Evolutionary conservation across 2,797 vertebrate genomes (phyloP), one percentile per base, ranked within the genome.

Genomic region (Lateolabrax maculatus): DNA sequence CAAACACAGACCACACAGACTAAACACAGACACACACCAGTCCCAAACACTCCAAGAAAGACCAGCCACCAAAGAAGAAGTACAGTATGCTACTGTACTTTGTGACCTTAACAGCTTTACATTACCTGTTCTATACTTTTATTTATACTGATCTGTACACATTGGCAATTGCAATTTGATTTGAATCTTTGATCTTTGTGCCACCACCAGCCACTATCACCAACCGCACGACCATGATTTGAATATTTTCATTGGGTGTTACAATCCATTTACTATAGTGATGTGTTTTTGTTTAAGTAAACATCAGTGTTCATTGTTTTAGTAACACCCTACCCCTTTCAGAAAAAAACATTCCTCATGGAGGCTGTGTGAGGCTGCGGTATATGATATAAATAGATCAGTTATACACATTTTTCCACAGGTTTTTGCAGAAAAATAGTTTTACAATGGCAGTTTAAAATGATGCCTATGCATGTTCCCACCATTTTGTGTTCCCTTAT

Each of bases 1-100:
- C 93, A 94, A 93, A 94, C 92, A 92, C 90, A 92, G 93, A 90
- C 85, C 90, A 85, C 89, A 83, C 92, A 93, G 92, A 93, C 90
- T 93, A 94, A 93, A 94, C 93, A 94, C 86, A 93, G 90, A 94
- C 89, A 87, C 91, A 88, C 91, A 90, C 79, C 84, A 82, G 84
- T 83, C 91, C 87, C 86, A 90, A 92, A 92, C 90, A 90, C 88
- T 87, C 81, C 75, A 58, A 73, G 83, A 81, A 86, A 85, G 85
- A 93, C 85, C 87, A 91, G 84, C 91, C 89, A 92, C 91, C 89
- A 87, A 86, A 84, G 89, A 69, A 87, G 87, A 84, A 83, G 80
- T 77, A 89, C 87, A 90, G 87, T 84, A 64, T 13, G 83, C 90
- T 87, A 87, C 91, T 92, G 93, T 93, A 89, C 81, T 88, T 34